Conservation (phyloP, 2,888 invertebrate genomes). For the Ormia ochracea region DNA sequence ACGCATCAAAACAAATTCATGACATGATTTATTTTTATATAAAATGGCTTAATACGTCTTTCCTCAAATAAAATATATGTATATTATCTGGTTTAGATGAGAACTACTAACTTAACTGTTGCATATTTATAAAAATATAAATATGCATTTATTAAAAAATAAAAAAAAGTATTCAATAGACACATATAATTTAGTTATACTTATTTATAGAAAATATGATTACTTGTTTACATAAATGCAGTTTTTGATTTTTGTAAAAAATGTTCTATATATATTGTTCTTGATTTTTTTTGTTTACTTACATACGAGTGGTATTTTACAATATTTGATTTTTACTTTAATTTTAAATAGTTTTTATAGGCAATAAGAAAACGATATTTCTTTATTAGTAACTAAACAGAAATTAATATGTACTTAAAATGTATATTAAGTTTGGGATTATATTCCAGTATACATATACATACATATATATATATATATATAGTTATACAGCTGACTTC, state of each 20-base stretch:
- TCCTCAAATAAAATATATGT: background rate
- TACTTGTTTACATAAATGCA: constrained; percentile 39
- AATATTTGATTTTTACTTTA: background rate
- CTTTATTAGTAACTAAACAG: background rate
- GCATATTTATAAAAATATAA: constrained; percentile 6
- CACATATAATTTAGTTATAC: constrained; percentile 37
- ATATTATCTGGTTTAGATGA: background rate
- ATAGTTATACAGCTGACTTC: too few relatives aligned
- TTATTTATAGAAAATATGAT: constrained; percentile 10
- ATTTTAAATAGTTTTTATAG: constrained; percentile 45
- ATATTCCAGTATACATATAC: background rate
- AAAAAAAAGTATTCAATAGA: constrained; percentile 39
- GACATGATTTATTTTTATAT: constrained; percentile 36
- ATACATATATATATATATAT: background rate
- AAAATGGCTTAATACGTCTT: constrained; percentile 11
- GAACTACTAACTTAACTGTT: constrained; percentile 7
- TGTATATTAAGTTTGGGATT: background rate
- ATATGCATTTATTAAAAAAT: constrained; percentile 5
- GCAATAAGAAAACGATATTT: constrained; percentile 2
- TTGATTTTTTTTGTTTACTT: background rate
- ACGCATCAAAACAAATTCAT: constrained; percentile 32
- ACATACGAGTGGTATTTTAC: constrained; percentile 25
- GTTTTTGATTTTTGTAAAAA: constrained; percentile 42
- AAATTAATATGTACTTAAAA: constrained; percentile 29
- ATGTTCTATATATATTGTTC: constrained; percentile 10